Percentiles rank a stretch among this genome's conserved stretches.
phyloP scores from a whole-genome alignment of 1,140 invertebrate genomes.

The Antheraea mylitta region DNA sequence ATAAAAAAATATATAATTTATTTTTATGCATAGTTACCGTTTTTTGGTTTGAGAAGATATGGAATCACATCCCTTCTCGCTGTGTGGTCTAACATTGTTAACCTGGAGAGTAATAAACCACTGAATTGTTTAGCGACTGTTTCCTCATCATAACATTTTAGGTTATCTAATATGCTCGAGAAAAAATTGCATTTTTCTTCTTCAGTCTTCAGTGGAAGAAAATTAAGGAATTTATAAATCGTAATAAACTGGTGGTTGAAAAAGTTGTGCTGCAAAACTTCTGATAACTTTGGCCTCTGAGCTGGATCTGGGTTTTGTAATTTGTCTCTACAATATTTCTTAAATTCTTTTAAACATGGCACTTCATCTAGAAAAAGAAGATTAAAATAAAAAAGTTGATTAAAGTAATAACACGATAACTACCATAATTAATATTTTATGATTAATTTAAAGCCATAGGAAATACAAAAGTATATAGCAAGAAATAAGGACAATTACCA shows the following conservation, averaged over 20 bases:
- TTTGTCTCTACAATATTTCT: constrained; percentile 82
- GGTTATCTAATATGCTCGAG: constrained; percentile 80
- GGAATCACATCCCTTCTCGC: constrained; percentile 88
- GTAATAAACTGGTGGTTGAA: constrained; percentile 91
- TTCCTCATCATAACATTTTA: constrained; percentile 86
- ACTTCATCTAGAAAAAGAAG: constrained; percentile 81
- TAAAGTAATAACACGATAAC: not conserved
- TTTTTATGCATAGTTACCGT: constrained; percentile 55
- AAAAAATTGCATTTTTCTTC: constrained; percentile 89
- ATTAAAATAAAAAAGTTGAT: too few relatives aligned
- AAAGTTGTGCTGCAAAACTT: constrained; percentile 85
- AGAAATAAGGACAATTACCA: constrained; percentile 59
- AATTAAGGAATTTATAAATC: constrained; percentile 89
- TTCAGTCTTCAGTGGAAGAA: constrained; percentile 88
- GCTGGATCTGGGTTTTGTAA: constrained; percentile 81
- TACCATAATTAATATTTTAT: constrained; percentile 81
- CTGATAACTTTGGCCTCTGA: constrained; percentile 81
- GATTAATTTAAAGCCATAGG: too few relatives aligned
- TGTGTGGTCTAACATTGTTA: constrained; percentile 89
- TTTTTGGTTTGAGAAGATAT: constrained; percentile 85
- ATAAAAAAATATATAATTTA: too few relatives aligned
- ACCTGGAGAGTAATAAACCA: constrained; percentile 86
- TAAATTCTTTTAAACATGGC: constrained; percentile 83
- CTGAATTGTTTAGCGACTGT: constrained; percentile 88
- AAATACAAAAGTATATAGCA: too few relatives aligned